A percentile compares a stretch with the other conserved stretches of the same genome.
Evolutionary conservation across 2,113 vertebrate genomes (phyloP).

Genomic region (Chloropsis hardwickii): DNA sequence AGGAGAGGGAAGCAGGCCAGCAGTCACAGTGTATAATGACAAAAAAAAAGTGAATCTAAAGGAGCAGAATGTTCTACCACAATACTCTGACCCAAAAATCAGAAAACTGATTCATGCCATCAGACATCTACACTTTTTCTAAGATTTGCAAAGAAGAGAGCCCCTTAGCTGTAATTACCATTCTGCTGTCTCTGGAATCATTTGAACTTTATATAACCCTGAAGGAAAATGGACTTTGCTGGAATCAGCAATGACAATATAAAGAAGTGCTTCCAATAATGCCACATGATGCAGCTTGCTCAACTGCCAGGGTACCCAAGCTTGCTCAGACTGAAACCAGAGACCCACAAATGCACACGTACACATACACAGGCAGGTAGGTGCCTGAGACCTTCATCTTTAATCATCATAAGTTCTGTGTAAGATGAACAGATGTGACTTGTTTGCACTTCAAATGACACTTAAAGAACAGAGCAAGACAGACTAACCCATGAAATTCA

Average conservation of each 20-base stretch:
- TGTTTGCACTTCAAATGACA: not conserved
- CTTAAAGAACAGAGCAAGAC: not conserved
- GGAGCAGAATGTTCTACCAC: not conserved
- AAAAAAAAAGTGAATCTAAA: not conserved
- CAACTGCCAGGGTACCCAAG: not conserved
- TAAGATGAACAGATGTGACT: not conserved
- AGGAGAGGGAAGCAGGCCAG: not conserved
- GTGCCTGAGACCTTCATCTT: not conserved
- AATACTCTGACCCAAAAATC: not conserved
- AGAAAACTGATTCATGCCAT: not conserved
- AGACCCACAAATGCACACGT: not conserved
- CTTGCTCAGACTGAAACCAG: not conserved
- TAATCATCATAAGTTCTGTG: not conserved
- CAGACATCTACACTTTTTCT: not conserved
- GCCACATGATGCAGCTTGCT: not conserved
- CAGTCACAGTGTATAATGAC: not conserved
- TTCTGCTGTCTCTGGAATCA: not conserved
- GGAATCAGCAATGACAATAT: conserved; percentile 21
- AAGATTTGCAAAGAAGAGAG: not conserved
- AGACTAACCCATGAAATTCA: not conserved
- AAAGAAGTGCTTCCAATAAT: conserved; percentile 39
- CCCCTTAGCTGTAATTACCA: not conserved
- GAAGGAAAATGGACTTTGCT: conserved; percentile 12
- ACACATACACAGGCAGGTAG: not conserved
- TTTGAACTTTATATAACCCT: not conserved